Percentiles rank a stretch among this genome's conserved stretches.
Evolutionary conservation across 2,888 invertebrate genomes (phyloP).

Genomic region (Drosophila multiciliata): DNA sequence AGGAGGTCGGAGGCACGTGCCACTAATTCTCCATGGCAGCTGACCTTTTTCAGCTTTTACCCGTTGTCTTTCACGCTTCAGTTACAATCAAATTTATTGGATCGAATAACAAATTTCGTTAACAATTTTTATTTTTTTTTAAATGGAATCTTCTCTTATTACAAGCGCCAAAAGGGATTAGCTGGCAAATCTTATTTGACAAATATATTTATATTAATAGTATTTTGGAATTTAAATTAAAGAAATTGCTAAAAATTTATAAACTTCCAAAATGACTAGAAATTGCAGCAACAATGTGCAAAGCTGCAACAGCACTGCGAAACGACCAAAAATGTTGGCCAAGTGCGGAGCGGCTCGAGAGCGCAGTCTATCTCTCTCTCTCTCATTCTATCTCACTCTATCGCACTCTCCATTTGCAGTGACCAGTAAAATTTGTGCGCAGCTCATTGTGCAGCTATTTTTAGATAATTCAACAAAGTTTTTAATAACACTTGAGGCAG

Average conservation of each 20-base stretch:
- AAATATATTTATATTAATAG: not conserved
- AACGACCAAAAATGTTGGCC: constrained; percentile 39
- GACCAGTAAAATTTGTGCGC: constrained; percentile 14
- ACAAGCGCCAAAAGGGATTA: constrained; percentile 38
- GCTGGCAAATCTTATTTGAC: not conserved
- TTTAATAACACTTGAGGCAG: constrained; percentile 70
- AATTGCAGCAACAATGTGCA: constrained; percentile 23
- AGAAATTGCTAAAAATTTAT: constrained; percentile 43
- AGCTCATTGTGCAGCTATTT: constrained; percentile 56
- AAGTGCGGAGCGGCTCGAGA: constrained; percentile 39
- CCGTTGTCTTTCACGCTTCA: constrained; percentile 63
- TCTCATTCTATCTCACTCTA: not conserved
- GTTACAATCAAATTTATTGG: constrained; percentile 66
- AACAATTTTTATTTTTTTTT: constrained; percentile 21
- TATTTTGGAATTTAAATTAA: constrained; percentile 15
- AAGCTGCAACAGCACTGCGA: constrained; percentile 26
- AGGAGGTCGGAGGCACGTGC: not conserved
- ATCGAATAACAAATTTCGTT: constrained; percentile 42
- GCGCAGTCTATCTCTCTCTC: constrained; percentile 2
- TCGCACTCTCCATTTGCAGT: not conserved
- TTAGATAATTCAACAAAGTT: constrained; percentile 69
- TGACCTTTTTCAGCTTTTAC: constrained; percentile 50
- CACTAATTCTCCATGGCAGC: constrained; percentile 17
- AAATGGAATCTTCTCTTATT: constrained; percentile 32
- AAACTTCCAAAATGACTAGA: constrained; percentile 4